Conservation (phyloP, 2,888 invertebrate genomes). For the Phaedon cochleariae region DNA sequence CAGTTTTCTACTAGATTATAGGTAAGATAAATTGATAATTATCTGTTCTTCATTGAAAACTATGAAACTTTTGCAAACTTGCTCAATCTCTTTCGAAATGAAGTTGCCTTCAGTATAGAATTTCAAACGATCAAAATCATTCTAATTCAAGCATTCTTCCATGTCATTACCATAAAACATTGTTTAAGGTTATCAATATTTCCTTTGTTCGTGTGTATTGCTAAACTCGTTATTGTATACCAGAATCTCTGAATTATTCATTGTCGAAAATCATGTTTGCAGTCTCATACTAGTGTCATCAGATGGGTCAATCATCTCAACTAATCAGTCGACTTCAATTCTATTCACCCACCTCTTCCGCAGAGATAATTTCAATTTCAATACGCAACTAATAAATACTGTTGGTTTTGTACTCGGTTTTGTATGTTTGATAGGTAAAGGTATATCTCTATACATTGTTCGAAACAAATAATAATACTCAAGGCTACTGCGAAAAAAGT, state of each 20-base stretch:
- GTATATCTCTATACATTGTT: conserved; percentile 6
- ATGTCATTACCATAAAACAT: background rate
- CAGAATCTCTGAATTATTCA: background rate
- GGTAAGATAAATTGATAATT: no score
- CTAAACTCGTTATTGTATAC: background rate
- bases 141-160: background rate
- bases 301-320: background rate
- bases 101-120: background rate
- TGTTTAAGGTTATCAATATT: background rate
- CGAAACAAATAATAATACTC: conserved; percentile 1
- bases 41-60: background rate
- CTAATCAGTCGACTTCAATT: background rate
- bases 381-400: no score
- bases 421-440: no score
- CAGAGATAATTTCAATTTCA: background rate
- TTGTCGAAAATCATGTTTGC: background rate
- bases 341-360: background rate
- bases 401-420: no score
- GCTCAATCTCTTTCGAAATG: background rate
- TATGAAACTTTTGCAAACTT: background rate
- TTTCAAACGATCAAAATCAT: background rate
- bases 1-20: no score
- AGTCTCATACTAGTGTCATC: no score
- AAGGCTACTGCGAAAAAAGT: conserved; percentile 14
- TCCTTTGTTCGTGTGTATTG: background rate